A percentile compares a stretch with the other conserved stretches of the same genome.
phyloP scores from a whole-genome alignment of 1,140 invertebrate species.

The Bombus waltoni region DNA sequence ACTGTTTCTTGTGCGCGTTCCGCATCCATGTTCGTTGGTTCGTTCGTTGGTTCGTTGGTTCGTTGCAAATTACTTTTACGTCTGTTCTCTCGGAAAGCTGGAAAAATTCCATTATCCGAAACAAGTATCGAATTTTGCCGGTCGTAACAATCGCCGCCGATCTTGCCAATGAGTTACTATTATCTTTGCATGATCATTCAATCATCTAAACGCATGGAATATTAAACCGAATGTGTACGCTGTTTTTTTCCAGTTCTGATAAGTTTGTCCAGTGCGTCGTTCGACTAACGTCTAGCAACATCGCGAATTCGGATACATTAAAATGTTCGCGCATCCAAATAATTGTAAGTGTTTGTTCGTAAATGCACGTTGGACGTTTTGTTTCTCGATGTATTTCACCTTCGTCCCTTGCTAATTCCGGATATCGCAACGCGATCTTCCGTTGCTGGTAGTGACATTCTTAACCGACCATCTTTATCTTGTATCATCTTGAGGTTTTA shows the following conservation, averaged over 20 bases:
- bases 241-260: background rate
- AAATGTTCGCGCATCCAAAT: background rate
- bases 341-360: background rate
- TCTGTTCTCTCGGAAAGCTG: background rate
- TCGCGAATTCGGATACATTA: background rate
- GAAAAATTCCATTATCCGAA: background rate
- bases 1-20: conserved; percentile 17
- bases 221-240: background rate
- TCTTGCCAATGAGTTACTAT: background rate
- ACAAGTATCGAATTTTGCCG: background rate
- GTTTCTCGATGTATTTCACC: too few species aligned
- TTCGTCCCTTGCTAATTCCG: background rate
- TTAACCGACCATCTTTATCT: background rate
- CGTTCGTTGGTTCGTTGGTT: background rate
- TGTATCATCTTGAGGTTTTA: background rate
- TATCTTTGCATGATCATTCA: background rate
- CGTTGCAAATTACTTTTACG: background rate
- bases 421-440: background rate
- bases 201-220: background rate
- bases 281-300: background rate
- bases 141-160: background rate
- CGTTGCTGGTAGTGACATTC: background rate
- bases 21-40: background rate
- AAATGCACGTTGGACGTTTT: background rate
- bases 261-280: background rate